Percentiles rank a stretch among this genome's conserved stretches.
Evolutionary conservation across 2,888 invertebrate species (phyloP).

Genomic region (Sthenelais limicola): DNA sequence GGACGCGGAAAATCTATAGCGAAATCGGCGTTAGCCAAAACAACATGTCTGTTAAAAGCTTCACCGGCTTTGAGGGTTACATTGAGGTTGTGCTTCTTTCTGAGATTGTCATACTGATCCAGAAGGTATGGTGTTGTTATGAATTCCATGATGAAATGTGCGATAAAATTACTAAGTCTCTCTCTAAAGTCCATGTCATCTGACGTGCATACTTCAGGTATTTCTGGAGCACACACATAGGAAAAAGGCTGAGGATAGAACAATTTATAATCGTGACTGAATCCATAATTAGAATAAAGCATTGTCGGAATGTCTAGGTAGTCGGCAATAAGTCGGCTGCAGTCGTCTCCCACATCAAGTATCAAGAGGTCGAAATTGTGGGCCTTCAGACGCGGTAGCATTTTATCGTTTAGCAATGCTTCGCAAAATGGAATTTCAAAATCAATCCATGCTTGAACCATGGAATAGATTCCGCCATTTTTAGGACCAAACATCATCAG

Average conservation of each 20-base stretch:
- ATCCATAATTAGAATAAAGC: conserved; percentile 31
- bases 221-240: conserved; percentile 20
- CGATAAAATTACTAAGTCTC: conserved; percentile 10
- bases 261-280: conserved; percentile 13
- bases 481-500: conserved; percentile 22
- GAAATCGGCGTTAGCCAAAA: conserved; percentile 31
- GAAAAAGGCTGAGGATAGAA: conserved; percentile 9
- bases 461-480: background rate
- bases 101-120: background rate
- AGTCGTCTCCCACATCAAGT: conserved; percentile 23
- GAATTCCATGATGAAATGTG: background rate
- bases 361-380: conserved; percentile 11
- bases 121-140: background rate
- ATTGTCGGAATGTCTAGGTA: conserved; percentile 25
- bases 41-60: conserved; percentile 12
- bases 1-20: conserved; percentile 32
- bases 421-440: conserved; percentile 18
- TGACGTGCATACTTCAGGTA: conserved; percentile 12
- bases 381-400: background rate
- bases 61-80: background rate
- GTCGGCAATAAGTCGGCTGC: conserved; percentile 20
- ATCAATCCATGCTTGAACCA: conserved; percentile 21
- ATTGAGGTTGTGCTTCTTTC: conserved; percentile 1
- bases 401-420: background rate
- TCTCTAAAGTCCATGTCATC: conserved; percentile 38